These are phyloP conservation scores for Dynastes grantii DNA, from an alignment of 2,888 invertebrate species.

Conservation along the genomic window DNA sequence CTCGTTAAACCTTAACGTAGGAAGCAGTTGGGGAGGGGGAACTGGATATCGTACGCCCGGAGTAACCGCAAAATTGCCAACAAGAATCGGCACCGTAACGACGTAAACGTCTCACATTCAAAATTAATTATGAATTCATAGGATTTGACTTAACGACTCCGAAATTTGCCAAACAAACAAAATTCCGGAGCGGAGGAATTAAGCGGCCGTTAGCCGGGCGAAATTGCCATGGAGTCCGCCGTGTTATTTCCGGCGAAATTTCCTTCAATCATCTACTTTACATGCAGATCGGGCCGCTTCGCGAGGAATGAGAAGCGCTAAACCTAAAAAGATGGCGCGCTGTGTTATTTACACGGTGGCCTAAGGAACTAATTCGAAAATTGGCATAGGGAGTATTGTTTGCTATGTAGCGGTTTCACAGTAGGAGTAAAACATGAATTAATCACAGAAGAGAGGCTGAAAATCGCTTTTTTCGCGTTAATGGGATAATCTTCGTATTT, in stretches of 20 bases:
- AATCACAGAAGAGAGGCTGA: too few species aligned
- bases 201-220: slow-evolving; percentile 41
- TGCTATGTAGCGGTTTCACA: neutral
- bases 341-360: slow-evolving; percentile 29
- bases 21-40: neutral
- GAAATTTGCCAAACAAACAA: slow-evolving; percentile 44
- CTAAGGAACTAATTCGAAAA: slow-evolving; percentile 40
- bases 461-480: too few species aligned
- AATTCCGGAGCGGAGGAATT: slow-evolving; percentile 37
- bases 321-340: slow-evolving; percentile 33
- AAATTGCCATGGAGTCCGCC: slow-evolving; percentile 45
- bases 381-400: neutral
- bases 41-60: slow-evolving; percentile 7
- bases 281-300: slow-evolving; percentile 54
- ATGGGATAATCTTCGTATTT: too few species aligned
- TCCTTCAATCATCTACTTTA: slow-evolving; percentile 59
- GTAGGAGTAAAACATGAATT: too few species aligned
- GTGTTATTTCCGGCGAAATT: slow-evolving; percentile 56
- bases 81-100: slow-evolving; percentile 8
- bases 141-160: slow-evolving; percentile 40
- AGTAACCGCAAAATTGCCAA: slow-evolving; percentile 36
- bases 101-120: slow-evolving; percentile 41
- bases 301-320: slow-evolving; percentile 12
- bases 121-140: slow-evolving; percentile 47
- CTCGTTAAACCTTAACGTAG: neutral